Evolutionary conservation across 2,113 vertebrate genomes (phyloP), one percentile per base, ranked within the genome.

Genomic region (Eupsittula cactorum): DNA sequence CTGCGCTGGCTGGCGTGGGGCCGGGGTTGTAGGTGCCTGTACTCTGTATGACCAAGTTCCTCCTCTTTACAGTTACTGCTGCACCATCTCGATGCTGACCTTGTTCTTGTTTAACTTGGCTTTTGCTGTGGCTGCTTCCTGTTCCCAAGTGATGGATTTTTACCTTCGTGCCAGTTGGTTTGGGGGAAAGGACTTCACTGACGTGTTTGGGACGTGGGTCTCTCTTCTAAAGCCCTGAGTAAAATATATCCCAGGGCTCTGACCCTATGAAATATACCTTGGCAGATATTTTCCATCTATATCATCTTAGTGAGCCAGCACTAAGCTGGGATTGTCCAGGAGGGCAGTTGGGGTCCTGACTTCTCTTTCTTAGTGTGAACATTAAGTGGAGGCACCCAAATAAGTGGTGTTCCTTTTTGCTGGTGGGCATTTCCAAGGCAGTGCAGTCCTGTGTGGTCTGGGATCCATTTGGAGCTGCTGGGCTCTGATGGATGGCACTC

Each of bases 31-130:
- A 88, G 94, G 82, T 86, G 73, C 71, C 64, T 74, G 28, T 62
- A 1, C 70, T 90, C 35, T 42, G 27, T n/a, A n/a, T 71, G 57
- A 67, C 64, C 64, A 20, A 3, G 88, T 83, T 88, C 86, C 86
- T 93, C 39, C 81, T 84, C 88, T 79, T 57, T 7, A 6, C 75
- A 8, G 64, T 68, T 63, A 10, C 4, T 94, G 91, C 88, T 46
- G 79, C 14, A 4, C 82, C 80, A 17, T 59, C 71, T 35, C 28
- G 1, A 3, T 25, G 7, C 80, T 88, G 80, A 92, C 84, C 81
- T 92, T n/a, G 77, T 31, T 95, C 82, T 83, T 94, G 94, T 94
- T 93, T 94, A 63, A 80, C 86, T 96, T 92, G 91, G 94, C 95
- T 70, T 63, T 16, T 3, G 3, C 88, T 15, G 29, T 0, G 1